Evolutionary conservation across 2,797 vertebrate species (phyloP), one percentile per base, ranked within the genome.

Genomic region (Anguilla marmorata): DNA sequence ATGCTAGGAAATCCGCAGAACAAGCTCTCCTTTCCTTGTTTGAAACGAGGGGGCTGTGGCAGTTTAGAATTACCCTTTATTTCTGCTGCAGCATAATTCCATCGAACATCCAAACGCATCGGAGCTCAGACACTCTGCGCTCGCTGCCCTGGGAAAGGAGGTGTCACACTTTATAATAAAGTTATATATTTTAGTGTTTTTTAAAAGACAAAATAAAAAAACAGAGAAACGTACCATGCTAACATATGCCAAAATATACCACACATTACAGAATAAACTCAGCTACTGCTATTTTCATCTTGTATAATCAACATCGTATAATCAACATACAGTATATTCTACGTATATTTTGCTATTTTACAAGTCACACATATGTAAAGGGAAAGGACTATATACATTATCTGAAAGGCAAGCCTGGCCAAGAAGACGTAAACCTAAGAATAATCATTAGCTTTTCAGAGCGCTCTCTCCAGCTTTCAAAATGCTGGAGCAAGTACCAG

Each of bases 11-110:
- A 80, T 80, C 76, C 76, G 16, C 19, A 9, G 41, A 48, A 48
- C 76, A 80, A 80, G 76, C 19, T 80, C 37, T 45, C 76, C 76
- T 48, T 80, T 50, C 76, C 76, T 80, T 7, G 37, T 80, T 80
- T 80, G 48, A 14, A 80, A 80, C 24, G 76, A 48, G 41, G 41
- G 30, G 76, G 33, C 76, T 11, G 45, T 0, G 21, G 16, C 19
- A 16, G 3, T 48, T 80, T 50, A 48, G n/a, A 80, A 80, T 48
- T 48, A 80, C 24, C 76, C 76, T 48, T 9, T 80, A 16, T 48
- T 48, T 80, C 76, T 41, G 48, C n/a, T 80, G 37, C 76, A 48
- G 76, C 45, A 48, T 41, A 37, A 41, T 76, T 76, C 37, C 37
- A 7, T 76, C 27, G 12, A 33, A 30, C 16, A 33, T 72, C 33